These are phyloP conservation scores for Crocodylus rhombifer DNA, from an alignment of 2,797 vertebrate species.

Conservation along the genomic window DNA sequence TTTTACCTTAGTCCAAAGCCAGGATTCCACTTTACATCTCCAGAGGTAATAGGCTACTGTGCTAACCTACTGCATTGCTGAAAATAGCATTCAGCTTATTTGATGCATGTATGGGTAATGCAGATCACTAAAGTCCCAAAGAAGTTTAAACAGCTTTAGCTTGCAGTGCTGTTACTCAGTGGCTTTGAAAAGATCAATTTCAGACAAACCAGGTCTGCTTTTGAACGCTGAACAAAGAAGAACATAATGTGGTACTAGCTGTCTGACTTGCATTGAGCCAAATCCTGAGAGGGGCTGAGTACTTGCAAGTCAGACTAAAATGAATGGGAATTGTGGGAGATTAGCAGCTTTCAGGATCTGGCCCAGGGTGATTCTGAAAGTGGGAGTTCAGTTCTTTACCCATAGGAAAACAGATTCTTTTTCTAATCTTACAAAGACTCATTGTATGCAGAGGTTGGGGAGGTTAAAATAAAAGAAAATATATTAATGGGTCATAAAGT, in stretches of 20 bases:
- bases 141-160: background rate
- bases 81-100: background rate
- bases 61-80: background rate
- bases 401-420: background rate
- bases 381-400: background rate
- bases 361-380: background rate
- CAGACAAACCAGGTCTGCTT: background rate
- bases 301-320: background rate
- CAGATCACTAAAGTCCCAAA: background rate
- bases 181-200: background rate
- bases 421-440: background rate
- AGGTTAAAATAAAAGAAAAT: background rate
- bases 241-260: background rate
- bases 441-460: background rate
- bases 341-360: background rate
- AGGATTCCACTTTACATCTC: background rate
- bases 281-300: background rate
- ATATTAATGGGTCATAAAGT: background rate
- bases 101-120: background rate
- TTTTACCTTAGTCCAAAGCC: background rate
- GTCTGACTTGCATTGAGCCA: background rate
- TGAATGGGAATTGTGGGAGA: fast-evolving
- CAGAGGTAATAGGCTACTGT: background rate
- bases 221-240: background rate
- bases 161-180: fast-evolving